phyloP scores from a whole-genome alignment of 2,797 vertebrate species.

The Bradypodion pumilum region DNA sequence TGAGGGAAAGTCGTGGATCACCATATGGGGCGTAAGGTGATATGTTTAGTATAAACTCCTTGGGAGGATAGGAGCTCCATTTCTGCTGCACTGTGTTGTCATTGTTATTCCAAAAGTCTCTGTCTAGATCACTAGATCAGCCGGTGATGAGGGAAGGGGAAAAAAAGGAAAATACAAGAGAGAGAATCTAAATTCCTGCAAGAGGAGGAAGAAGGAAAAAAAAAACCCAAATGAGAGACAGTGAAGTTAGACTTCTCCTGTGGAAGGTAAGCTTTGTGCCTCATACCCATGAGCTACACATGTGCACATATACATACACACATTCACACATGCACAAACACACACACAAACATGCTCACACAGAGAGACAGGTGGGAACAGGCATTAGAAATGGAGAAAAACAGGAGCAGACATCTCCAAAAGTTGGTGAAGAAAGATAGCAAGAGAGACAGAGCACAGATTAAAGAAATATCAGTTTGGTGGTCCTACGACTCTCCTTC shows the following conservation, averaged over 20 bases:
- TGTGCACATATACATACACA: background rate
- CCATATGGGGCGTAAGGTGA: slow-evolving; percentile 99
- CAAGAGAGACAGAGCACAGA: background rate
- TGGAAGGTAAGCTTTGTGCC: slow-evolving; percentile 47
- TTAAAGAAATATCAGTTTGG: slow-evolving; percentile 20
- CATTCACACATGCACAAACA: background rate
- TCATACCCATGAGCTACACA: background rate
- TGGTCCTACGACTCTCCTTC: background rate
- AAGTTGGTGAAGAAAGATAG: slow-evolving; percentile 68
- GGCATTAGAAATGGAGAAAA: slow-evolving; percentile 52
- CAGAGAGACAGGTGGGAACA: slow-evolving; percentile 24
- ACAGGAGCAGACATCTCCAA: slow-evolving; percentile 48
- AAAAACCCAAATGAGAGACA: slow-evolving; percentile 42
- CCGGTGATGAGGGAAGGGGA: slow-evolving; percentile 92
- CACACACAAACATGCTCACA: background rate
- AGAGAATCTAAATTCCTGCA: slow-evolving; percentile 72
- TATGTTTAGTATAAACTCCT: slow-evolving; percentile 99
- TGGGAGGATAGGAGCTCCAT: slow-evolving; percentile 99
- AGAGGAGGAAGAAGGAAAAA: slow-evolving; percentile 50
- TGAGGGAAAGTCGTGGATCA: slow-evolving; percentile 99
- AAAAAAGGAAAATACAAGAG: slow-evolving; percentile 87
- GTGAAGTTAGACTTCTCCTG: slow-evolving; percentile 51
- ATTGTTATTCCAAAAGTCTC: slow-evolving; percentile 99
- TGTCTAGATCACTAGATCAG: slow-evolving; percentile 99
- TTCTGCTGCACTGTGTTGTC: slow-evolving; percentile 99